These are phyloP conservation scores for Pyrrhosoma nymphula DNA, from an alignment of 2,888 invertebrate genomes.

Conservation along the genomic window DNA sequence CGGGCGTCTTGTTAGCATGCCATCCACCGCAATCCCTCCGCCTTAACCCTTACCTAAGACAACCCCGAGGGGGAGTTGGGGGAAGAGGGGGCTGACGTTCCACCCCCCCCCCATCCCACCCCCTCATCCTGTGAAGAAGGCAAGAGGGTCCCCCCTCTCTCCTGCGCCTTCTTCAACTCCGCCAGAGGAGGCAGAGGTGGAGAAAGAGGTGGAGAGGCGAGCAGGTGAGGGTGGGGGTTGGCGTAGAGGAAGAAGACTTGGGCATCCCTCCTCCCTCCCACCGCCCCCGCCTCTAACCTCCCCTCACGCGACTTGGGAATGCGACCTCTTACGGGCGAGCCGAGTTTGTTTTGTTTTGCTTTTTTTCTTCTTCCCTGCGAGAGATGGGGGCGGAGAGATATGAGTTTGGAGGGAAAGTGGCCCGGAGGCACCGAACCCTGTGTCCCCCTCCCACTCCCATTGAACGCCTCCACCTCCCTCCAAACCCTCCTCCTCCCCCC, in stretches of 20 bases:
- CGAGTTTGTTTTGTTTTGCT: neutral
- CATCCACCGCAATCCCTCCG: conserved; percentile 45
- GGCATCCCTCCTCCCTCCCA: too few relatives aligned
- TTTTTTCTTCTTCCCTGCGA: neutral
- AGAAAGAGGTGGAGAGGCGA: neutral
- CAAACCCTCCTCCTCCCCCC: neutral
- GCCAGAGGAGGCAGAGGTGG: neutral
- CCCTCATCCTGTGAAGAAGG: neutral
- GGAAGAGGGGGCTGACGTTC: conserved; percentile 17
- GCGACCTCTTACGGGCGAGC: conserved; percentile 11
- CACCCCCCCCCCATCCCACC: neutral
- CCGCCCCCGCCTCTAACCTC: neutral
- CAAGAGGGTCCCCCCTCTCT: neutral
- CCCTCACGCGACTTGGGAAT: neutral
- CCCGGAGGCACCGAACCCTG: neutral
- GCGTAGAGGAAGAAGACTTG: too few relatives aligned
- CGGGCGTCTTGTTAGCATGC: conserved; percentile 52
- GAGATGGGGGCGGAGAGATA: conserved; percentile 16
- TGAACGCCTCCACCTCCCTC: neutral
- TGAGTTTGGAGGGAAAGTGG: conserved; percentile 22
- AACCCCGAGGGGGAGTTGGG: conserved; percentile 13
- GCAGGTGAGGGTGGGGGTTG: too few relatives aligned
- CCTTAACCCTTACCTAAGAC: conserved; percentile 64
- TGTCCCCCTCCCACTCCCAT: neutral
- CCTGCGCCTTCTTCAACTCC: neutral